Evolutionary conservation across 1,140 invertebrate genomes (phyloP).

Genomic region (Arion vulgaris): DNA sequence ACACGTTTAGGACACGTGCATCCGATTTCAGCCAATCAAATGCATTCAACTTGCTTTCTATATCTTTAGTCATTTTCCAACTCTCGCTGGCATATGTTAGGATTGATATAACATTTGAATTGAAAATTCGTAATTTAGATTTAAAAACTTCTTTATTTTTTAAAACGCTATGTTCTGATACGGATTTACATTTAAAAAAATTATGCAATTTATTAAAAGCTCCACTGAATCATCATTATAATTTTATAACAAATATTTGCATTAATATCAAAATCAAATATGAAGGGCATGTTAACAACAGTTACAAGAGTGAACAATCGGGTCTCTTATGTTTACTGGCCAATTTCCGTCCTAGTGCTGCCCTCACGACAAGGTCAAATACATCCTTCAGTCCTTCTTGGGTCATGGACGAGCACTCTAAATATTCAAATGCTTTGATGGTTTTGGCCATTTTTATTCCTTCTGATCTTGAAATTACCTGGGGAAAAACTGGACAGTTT

Average conservation of each 20-base stretch:
- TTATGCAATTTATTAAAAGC: no score
- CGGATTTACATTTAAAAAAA: no score
- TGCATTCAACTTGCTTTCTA: no score
- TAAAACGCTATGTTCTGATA: no score
- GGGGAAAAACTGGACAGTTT: background rate
- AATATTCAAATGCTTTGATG: conserved; percentile 86
- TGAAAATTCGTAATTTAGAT: no score
- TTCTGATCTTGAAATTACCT: conserved; percentile 80
- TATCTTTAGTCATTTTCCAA: no score
- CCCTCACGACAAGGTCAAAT: conserved; percentile 88
- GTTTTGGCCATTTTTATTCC: conserved; percentile 82
- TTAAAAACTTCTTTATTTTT: no score
- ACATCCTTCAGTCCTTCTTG: conserved; percentile 94
- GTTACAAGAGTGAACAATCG: conserved; percentile 20
- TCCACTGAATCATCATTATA: no score
- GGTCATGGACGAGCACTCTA: conserved; percentile 93
- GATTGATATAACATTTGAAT: no score
- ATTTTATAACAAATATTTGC: background rate
- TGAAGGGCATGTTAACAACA: background rate
- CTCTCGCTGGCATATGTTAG: no score
- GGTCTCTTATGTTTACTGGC: background rate
- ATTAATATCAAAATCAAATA: background rate
- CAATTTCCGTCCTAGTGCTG: conserved; percentile 75
- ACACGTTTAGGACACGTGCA: no score
- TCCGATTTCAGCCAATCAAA: no score